Conservation (phyloP, 2,888 invertebrate genomes). For the Polyploca ridens region DNA sequence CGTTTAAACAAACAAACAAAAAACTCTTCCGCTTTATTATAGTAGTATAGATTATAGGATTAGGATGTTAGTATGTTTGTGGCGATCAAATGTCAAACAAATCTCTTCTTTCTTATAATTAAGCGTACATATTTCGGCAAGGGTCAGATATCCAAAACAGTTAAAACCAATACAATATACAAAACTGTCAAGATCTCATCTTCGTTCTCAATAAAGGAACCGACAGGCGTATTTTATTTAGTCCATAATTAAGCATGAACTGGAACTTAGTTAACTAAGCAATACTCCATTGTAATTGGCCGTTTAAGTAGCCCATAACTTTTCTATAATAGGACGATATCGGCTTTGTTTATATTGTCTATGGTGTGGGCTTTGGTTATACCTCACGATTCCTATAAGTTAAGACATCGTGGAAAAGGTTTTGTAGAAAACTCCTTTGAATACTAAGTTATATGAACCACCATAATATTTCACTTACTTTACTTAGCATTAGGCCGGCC, state of each 20-base stretch:
- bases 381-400: constrained; percentile 43
- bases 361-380: constrained; percentile 37
- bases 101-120: not conserved
- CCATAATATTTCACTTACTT: too few species aligned
- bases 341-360: constrained; percentile 49
- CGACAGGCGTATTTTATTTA: constrained; percentile 30
- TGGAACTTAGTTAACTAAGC: constrained; percentile 37
- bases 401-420: constrained; percentile 20
- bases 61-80: too few species aligned
- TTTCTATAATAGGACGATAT: constrained; percentile 60
- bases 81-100: too few species aligned
- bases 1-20: too few species aligned
- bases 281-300: constrained; percentile 56
- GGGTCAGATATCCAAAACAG: not conserved
- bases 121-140: not conserved
- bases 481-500: too few species aligned
- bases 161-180: not conserved
- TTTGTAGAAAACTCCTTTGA: not conserved
- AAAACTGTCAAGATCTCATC: constrained; percentile 8
- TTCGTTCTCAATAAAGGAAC: constrained; percentile 19
- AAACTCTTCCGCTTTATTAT: too few species aligned
- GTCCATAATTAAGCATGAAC: constrained; percentile 45
- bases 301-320: constrained; percentile 60
- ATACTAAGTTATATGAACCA: not conserved
- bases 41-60: too few species aligned